Conservation (phyloP, 2,113 vertebrate species). For the Talpa occidentalis region DNA sequence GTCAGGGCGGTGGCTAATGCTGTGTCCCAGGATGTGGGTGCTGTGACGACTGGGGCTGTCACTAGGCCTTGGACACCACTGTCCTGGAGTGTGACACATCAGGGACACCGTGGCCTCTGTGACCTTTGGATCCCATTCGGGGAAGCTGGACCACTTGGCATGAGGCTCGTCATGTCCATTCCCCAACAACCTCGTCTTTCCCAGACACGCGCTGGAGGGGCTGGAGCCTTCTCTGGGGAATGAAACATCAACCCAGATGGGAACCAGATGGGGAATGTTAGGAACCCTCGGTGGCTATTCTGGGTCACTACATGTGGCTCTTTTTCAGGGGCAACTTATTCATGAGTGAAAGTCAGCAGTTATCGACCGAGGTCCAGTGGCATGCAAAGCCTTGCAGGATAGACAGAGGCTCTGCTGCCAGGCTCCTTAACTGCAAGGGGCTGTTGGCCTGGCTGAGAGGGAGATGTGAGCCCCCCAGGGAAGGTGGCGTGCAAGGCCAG, state of each 20-base stretch:
- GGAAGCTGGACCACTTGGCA: background rate
- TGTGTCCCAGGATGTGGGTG: background rate
- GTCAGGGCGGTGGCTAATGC: background rate
- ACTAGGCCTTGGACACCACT: background rate
- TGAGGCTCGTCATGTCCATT: background rate
- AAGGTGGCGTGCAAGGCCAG: background rate
- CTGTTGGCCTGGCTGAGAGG: background rate
- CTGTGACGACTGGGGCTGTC: background rate
- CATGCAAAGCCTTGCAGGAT: background rate
- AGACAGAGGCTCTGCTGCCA: background rate
- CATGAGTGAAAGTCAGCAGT: background rate
- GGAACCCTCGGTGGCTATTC: background rate
- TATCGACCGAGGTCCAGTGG: background rate
- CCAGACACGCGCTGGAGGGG: background rate
- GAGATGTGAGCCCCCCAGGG: background rate
- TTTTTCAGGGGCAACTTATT: background rate
- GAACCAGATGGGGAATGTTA: background rate
- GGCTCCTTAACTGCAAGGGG: background rate
- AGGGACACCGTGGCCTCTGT: background rate
- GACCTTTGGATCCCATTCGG: background rate
- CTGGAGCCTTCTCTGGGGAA: conserved; percentile 27
- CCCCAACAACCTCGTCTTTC: conserved; percentile 7
- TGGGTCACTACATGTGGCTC: background rate
- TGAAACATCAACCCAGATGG: background rate
- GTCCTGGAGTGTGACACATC: background rate